These are phyloP conservation scores for Geotria australis DNA, from an alignment of 2,797 vertebrate genomes.

Conservation along the genomic window DNA sequence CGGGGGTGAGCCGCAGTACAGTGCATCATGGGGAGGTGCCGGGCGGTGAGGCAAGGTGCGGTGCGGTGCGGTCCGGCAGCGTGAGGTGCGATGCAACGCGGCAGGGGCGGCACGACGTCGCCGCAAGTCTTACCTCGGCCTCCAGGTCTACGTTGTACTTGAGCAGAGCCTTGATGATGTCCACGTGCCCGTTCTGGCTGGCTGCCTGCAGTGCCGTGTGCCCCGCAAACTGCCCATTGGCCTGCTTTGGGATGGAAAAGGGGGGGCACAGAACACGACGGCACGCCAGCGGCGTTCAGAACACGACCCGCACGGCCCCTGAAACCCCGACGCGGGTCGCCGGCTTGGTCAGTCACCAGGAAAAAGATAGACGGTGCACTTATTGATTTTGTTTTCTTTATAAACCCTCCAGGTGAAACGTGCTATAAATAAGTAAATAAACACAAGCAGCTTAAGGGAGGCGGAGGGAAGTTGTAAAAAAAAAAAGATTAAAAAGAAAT, in stretches of 20 bases:
- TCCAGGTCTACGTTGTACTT: conserved; percentile 93
- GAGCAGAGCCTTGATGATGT: conserved; percentile 79
- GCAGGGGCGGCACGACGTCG: not conserved
- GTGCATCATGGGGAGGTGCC: not conserved
- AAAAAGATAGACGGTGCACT: too few species aligned
- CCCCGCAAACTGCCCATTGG: conserved; percentile 90
- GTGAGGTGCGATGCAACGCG: not conserved
- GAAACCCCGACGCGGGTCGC: too few species aligned
- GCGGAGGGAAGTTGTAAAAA: too few species aligned
- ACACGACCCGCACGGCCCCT: too few species aligned
- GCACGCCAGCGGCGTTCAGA: too few species aligned
- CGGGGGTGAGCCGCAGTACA: not conserved
- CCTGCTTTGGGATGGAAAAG: conserved; percentile 13
- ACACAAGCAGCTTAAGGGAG: too few species aligned
- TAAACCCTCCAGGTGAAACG: too few species aligned
- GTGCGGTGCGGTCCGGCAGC: not conserved
- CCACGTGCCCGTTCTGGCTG: conserved; percentile 92
- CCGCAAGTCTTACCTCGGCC: conserved; percentile 44
- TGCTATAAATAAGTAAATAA: too few species aligned
- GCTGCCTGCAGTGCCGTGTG: conserved; percentile 98
- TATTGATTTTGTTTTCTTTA: too few species aligned
- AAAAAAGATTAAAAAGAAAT: too few species aligned
- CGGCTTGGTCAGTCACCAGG: too few species aligned
- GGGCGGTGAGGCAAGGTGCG: not conserved
- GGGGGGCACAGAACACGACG: too few species aligned